phyloP scores from a whole-genome alignment of 2,797 vertebrate species.

The Rhinoraja longicauda region DNA sequence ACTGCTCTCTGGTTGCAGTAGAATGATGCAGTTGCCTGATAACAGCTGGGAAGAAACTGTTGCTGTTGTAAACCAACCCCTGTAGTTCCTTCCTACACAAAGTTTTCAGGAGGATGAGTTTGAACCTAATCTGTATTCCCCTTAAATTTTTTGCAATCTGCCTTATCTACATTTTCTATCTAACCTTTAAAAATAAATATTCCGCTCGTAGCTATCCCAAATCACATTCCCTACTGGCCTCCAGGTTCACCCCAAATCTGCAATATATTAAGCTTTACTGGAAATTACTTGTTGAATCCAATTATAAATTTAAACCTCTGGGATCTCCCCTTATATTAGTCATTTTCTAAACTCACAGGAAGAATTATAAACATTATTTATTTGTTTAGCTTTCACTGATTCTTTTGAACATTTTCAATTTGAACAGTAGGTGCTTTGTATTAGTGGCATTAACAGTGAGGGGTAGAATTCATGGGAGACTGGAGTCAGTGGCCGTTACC shows the following conservation, averaged over 20 bases:
- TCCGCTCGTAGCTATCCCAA: not conserved
- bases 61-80: too few species aligned
- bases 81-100: too few species aligned
- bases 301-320: not conserved
- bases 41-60: too few species aligned
- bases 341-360: not conserved
- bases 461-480: not conserved
- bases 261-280: not conserved
- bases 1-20: too few species aligned
- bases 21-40: too few species aligned
- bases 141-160: not conserved
- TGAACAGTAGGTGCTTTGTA: not conserved
- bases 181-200: not conserved
- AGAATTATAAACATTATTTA: conserved; percentile 2
- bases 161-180: not conserved
- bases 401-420: not conserved
- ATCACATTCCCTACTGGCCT: not conserved
- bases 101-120: too few species aligned
- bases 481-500: not conserved
- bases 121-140: too few species aligned
- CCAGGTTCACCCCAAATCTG: not conserved
- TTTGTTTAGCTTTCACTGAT: not conserved
- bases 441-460: not conserved
- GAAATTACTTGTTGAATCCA: not conserved
- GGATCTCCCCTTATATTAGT: not conserved